Conservation (phyloP, 64 coral and sea anemone genomes). For the Actinia tenebrosa region DNA sequence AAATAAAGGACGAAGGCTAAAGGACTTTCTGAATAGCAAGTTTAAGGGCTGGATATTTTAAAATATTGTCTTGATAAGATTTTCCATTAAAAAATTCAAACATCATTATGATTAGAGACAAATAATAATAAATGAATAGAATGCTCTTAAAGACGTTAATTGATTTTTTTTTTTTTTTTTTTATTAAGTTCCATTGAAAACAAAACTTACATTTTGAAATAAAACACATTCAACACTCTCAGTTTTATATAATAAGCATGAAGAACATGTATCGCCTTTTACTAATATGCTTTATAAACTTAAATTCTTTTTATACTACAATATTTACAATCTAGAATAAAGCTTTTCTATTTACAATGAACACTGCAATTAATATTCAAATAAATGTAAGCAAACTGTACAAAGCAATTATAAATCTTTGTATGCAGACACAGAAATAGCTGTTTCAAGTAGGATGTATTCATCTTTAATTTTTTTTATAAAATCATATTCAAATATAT, state of each 20-base stretch:
- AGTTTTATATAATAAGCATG: background rate
- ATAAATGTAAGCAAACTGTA: background rate
- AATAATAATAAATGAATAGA: background rate
- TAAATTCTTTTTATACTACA: background rate
- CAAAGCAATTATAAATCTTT: background rate
- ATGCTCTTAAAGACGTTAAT: background rate
- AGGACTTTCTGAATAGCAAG: no score
- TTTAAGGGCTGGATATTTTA: no score
- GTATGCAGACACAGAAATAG: background rate
- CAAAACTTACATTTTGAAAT: background rate
- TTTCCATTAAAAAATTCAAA: no score
- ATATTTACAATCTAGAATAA: background rate
- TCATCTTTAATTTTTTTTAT: background rate
- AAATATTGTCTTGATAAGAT: no score
- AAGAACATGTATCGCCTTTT: background rate
- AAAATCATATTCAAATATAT: constrained; percentile 4
- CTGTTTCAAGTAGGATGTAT: background rate
- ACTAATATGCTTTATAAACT: background rate
- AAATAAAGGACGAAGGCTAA: no score
- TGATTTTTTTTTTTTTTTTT: background rate
- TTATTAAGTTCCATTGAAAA: background rate
- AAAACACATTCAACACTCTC: background rate
- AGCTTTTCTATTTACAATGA: background rate
- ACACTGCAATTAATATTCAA: background rate
- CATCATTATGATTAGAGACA: no score